Evolutionary conservation across 2,797 vertebrate genomes (phyloP).

Genomic region (Hipposideros larvatus): DNA sequence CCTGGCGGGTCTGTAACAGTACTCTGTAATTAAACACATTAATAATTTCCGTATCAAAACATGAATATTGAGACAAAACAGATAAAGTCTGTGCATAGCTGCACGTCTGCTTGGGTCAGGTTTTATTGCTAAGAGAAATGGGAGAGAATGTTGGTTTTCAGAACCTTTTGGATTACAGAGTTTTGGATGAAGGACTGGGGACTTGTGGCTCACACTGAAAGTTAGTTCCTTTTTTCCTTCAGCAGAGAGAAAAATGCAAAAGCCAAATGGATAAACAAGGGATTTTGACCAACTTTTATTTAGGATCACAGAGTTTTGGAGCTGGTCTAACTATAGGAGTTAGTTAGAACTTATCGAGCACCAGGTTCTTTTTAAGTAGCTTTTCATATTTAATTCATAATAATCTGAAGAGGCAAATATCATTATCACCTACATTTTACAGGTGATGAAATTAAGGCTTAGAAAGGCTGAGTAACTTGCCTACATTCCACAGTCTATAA

Average conservation of each 20-base stretch:
- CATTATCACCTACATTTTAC: neutral
- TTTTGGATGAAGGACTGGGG: neutral
- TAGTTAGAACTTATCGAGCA: neutral
- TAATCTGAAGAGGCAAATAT: constrained; percentile 28
- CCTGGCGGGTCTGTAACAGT: neutral
- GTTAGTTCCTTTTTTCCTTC: neutral
- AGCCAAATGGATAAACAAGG: neutral
- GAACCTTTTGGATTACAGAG: neutral
- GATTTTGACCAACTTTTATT: constrained; percentile 26
- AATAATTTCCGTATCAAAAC: neutral
- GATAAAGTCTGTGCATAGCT: neutral
- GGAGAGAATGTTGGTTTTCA: neutral
- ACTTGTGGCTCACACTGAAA: neutral
- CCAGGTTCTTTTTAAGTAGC: neutral
- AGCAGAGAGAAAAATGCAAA: constrained; percentile 50
- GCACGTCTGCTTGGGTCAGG: neutral
- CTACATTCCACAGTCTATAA: neutral
- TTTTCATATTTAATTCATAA: constrained; percentile 49
- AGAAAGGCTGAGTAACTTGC: neutral
- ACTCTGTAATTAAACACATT: neutral
- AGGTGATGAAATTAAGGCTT: constrained; percentile 22
- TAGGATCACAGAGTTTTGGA: constrained; percentile 30
- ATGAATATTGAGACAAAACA: neutral
- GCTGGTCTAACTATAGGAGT: neutral
- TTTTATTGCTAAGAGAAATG: neutral